Base-by-base conservation (phyloP, 2,888 invertebrate species). In the Athalia rosae region DNA sequence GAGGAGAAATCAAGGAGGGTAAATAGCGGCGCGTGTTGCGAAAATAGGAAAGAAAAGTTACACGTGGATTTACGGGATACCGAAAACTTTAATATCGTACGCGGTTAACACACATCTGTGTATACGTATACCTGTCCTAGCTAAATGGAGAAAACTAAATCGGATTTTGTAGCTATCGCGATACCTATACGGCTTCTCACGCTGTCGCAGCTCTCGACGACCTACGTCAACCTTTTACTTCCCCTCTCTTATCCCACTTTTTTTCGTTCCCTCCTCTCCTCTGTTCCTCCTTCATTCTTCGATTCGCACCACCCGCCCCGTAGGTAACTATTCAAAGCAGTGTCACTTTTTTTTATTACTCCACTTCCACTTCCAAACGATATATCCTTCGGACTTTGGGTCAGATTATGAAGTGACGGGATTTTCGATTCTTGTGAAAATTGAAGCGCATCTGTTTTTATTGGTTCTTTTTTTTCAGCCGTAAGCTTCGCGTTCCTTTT, bases 221-320 rank as follows among this genome's bases (percentile, higher is more conserved):
- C 71, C 71, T 71, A 58, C 71, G 62, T 47, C 76, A 67, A 78
- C 76, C 64, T 28, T 48, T 76, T 41, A 58, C 74, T 50, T n/a
- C n/a, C 58, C 45, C 62, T 61, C 15, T 15, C 15, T 69, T 11
- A 48, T 48, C 48, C 15, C 43, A 13, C 41, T 59, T 74, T 61
- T 43, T 53, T 7, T 11, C 45, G 7, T 43, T 58, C 28, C 71
- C 45, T 56, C 28, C 11, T 50, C 61, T 71, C 71, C 48, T 8
- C 53, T 73, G 59, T 62, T 43, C 47, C 45, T 13, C 41, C 47
- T 58, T 11, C 9, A 73, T 45, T 48, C 28, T 8, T 69, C 74
- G 77, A n/a, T 48, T 76, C 63, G 48, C 71, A 8, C 56, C 58
- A 58, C 71, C 71, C n/a, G 58, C 71, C 71, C 58, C 71, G 71